Base-by-base conservation (phyloP, 1,140 invertebrate genomes). In the Drosophila nigromelanica region DNA sequence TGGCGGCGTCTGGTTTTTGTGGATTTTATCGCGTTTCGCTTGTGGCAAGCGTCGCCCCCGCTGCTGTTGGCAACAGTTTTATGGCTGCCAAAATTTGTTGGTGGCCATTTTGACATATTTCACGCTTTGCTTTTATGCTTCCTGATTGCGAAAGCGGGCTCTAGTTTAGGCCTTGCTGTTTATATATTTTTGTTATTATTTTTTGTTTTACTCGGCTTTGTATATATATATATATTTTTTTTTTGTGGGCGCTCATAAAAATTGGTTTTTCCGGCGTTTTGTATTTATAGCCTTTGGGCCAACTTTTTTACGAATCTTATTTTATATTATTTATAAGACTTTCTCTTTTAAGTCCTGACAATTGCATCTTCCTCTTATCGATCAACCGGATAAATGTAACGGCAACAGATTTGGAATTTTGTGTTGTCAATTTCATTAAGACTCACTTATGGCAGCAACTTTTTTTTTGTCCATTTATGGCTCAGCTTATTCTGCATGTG, bases 91-190 rank as follows among this genome's bases (percentile, higher is more conserved):
- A 63, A 39, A 73, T 56, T 58, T 61, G 48, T 43, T 72, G 40
- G 50, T 71, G 71, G 48, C 52, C 63, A 62, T 78, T 77, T 78
- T 66, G 55, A 60, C 60, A 78, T 72, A 76, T 78, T 73, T 76
- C 43, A 70, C 56, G 66, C 37, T 73, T 67, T 48, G 52, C 64
- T 61, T 69, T 83, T 74, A 71, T 78, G 54, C n/a, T 61, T 68
- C 56, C 50, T 52, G 59, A 35, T 60, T 24, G 33, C 35, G 47
- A 5, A 24, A 11, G n/a, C 42, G n/a, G 35, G 45, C 48, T 39
- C 37, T 30, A 64, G 37, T 52, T 72, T 39, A 48, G 50, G 48
- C 48, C 21, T 62, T 60, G 48, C 48, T 68, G 33, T 4, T 45
- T 51, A 10, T 33, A 54, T 42, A 24, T 15, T 15, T 27, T 3